Percentiles rank a stretch among this genome's conserved stretches.
These are phyloP conservation scores for Bagarius yarrelli DNA, from an alignment of 2,113 vertebrate species.

Conservation along the genomic window DNA sequence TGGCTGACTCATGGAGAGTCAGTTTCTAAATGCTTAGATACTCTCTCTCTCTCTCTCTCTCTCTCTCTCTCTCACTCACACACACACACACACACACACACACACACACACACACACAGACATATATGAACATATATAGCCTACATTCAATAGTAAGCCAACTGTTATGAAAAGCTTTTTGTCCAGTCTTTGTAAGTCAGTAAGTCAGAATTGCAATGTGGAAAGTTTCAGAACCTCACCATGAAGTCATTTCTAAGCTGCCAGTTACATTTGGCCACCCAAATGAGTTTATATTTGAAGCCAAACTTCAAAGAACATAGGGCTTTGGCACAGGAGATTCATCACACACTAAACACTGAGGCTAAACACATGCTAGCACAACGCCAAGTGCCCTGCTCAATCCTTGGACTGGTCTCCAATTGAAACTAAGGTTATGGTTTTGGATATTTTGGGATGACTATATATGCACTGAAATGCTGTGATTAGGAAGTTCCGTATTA, in stretches of 20 bases:
- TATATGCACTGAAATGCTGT: background rate
- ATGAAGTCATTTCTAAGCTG: conserved; percentile 16
- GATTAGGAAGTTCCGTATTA: background rate
- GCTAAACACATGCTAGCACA: background rate
- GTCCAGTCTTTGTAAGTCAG: conserved; percentile 8
- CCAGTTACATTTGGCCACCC: background rate
- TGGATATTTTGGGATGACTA: background rate
- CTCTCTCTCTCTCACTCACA: background rate
- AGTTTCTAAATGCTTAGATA: conserved; percentile 26
- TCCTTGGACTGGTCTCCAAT: background rate
- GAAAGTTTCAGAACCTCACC: conserved; percentile 4
- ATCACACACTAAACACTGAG: background rate
- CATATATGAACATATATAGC: background rate
- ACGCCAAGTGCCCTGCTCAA: background rate
- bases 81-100: background rate
- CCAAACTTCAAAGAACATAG: background rate
- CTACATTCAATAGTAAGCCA: background rate
- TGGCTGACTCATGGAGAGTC: conserved; percentile 28
- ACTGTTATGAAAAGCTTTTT: background rate
- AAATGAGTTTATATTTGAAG: conserved; percentile 11
- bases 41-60: background rate
- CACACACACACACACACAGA: conserved; percentile 11
- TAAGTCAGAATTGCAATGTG: background rate
- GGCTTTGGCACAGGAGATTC: conserved; percentile 9
- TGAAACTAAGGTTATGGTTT: background rate